Conservation (phyloP, 2,888 invertebrate species). For the Eurytoma adleriae region DNA sequence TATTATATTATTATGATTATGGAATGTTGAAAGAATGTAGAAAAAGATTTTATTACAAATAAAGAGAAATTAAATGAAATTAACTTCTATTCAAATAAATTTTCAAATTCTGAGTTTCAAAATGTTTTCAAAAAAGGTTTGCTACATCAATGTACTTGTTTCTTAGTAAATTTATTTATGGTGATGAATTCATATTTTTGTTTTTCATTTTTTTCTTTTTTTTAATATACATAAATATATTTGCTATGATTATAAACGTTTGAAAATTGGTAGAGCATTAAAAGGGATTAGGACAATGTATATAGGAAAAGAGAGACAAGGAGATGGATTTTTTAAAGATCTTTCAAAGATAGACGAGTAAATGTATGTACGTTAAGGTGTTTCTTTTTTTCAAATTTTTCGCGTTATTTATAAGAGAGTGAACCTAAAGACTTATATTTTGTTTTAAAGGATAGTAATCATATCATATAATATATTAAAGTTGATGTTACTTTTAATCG, state of each 20-base stretch:
- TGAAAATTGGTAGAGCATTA: slow-evolving; percentile 60
- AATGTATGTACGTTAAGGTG: slow-evolving; percentile 60
- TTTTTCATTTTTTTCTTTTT: slow-evolving; percentile 61
- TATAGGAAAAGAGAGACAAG: slow-evolving; percentile 47
- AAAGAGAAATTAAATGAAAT: slow-evolving; percentile 33
- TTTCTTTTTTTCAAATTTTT: slow-evolving; percentile 55
- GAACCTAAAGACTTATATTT: slow-evolving; percentile 69
- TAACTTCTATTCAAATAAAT: neutral
- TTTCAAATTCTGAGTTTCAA: neutral
- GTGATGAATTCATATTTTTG: slow-evolving; percentile 62
- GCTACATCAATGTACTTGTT: slow-evolving; percentile 44
- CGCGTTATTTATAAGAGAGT: slow-evolving; percentile 56
- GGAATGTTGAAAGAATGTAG: slow-evolving; percentile 52
- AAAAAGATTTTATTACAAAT: slow-evolving; percentile 55
- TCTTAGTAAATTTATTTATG: slow-evolving; percentile 55
- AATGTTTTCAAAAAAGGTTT: slow-evolving; percentile 40
- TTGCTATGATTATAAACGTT: slow-evolving; percentile 68
- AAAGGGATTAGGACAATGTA: slow-evolving; percentile 44
- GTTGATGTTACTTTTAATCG: slow-evolving; percentile 74
- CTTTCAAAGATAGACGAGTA: slow-evolving; percentile 54
- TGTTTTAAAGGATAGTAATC: slow-evolving; percentile 70
- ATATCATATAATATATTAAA: slow-evolving; percentile 74
- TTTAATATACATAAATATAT: slow-evolving; percentile 72
- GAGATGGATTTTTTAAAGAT: slow-evolving; percentile 43
- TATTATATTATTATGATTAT: slow-evolving; percentile 38